Conservation (phyloP, 1,140 invertebrate species). For the Episyrphus balteatus region DNA sequence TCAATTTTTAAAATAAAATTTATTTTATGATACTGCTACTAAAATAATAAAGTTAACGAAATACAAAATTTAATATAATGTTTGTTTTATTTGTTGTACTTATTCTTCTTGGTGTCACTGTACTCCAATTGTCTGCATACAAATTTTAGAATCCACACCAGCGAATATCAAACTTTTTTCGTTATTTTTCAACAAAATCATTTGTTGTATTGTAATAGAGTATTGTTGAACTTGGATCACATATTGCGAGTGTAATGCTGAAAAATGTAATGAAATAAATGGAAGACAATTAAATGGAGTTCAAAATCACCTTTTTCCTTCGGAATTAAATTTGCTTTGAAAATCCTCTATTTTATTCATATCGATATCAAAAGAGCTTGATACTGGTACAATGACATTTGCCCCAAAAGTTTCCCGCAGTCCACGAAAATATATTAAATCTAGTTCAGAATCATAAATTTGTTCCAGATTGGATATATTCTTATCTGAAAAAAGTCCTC, state of each 20-base stretch:
- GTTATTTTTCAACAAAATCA: constrained; percentile 10
- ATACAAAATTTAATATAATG: too few species aligned
- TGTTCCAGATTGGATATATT: neutral
- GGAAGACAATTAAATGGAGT: neutral
- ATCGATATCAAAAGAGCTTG: constrained; percentile 13
- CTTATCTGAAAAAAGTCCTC: constrained; percentile 6
- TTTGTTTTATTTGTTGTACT: too few species aligned
- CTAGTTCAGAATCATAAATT: constrained; percentile 10
- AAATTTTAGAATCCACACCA: neutral
- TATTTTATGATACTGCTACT: too few species aligned
- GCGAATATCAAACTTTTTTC: neutral
- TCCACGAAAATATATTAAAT: constrained; percentile 16
- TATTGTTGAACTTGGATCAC: constrained; percentile 20
- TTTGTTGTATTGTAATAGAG: constrained; percentile 18
- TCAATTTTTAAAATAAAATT: too few species aligned
- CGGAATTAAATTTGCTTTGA: constrained; percentile 9
- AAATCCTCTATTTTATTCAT: constrained; percentile 9
- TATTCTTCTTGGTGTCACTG: too few species aligned
- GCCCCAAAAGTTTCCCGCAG: neutral
- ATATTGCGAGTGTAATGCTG: constrained; percentile 13
- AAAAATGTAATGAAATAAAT: neutral
- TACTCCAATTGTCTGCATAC: neutral
- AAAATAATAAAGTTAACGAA: too few species aligned
- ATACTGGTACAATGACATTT: constrained; percentile 9
- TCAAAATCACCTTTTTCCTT: constrained; percentile 2